Evolutionary conservation across 1,140 invertebrate genomes (phyloP).

Genomic region (Neodiprion pinetum): DNA sequence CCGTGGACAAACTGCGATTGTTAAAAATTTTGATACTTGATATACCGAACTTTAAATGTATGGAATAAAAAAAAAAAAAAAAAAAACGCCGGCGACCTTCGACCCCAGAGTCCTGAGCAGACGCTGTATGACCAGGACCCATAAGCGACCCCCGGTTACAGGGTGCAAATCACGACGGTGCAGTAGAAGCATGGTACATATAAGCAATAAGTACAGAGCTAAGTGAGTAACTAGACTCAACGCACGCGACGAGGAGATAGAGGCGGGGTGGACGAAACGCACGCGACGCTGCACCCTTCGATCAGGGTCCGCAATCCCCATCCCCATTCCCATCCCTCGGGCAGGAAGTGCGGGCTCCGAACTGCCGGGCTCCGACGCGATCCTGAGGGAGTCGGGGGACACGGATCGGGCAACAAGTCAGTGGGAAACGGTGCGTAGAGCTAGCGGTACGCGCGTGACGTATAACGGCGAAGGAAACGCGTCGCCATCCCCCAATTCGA

Average conservation of each 20-base stretch:
- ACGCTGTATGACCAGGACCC: too few relatives aligned
- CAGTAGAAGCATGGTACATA: neutral
- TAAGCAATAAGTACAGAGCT: neutral
- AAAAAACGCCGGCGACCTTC: too few relatives aligned
- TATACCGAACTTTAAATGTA: too few relatives aligned
- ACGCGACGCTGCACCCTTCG: neutral
- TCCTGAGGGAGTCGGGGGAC: slow-evolving; percentile 31
- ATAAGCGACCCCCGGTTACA: too few relatives aligned
- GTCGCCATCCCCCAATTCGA: too few relatives aligned
- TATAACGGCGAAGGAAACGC: slow-evolving; percentile 30
- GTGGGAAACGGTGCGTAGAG: slow-evolving; percentile 41
- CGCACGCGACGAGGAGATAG: neutral
- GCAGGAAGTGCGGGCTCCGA: slow-evolving; percentile 21
- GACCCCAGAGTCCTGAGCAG: too few relatives aligned
- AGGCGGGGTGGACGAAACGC: neutral
- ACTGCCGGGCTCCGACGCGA: slow-evolving; percentile 24
- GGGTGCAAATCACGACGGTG: too few relatives aligned
- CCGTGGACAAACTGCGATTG: too few relatives aligned
- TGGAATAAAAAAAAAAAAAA: too few relatives aligned
- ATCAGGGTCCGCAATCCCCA: slow-evolving; percentile 22
- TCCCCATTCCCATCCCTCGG: slow-evolving; percentile 27
- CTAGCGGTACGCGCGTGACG: slow-evolving; percentile 25
- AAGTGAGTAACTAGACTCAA: neutral
- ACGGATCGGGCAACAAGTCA: slow-evolving; percentile 46
- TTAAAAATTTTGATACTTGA: too few relatives aligned